A percentile compares a stretch with the other conserved stretches of the same genome.
Conservation (phyloP, 1,140 invertebrate genomes). For the Drosophila eugracilis region DNA sequence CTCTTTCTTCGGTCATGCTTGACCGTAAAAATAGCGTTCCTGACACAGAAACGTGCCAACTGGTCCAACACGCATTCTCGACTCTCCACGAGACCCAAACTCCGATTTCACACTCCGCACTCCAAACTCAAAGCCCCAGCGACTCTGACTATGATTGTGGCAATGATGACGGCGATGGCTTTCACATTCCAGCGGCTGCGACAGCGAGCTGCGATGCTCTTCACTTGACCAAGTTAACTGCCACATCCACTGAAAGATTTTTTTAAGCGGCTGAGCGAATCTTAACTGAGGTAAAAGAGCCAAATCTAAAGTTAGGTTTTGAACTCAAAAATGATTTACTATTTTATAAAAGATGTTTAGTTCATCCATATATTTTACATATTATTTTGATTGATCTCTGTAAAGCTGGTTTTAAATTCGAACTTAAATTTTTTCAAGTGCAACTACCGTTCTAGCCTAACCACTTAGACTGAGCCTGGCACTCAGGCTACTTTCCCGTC, state of each 20-base stretch:
- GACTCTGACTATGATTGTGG: conserved; percentile 46
- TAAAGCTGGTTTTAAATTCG: too few relatives aligned
- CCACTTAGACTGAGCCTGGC: conserved; percentile 59
- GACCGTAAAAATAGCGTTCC: conserved; percentile 54
- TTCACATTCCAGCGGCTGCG: conserved; percentile 63
- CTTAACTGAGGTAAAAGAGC: neutral
- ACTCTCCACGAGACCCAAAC: conserved; percentile 15
- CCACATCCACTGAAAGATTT: conserved; percentile 24
- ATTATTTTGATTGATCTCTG: neutral
- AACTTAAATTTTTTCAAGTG: conserved; percentile 7
- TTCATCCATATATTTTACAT: too few relatives aligned
- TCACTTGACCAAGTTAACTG: conserved; percentile 77
- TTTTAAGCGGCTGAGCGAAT: neutral
- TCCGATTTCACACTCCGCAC: conserved; percentile 19
- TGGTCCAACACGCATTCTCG: conserved; percentile 67
- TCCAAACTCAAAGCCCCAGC: conserved; percentile 29
- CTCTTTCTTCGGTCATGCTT: conserved; percentile 48
- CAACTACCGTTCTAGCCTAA: conserved; percentile 37
- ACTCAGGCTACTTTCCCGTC: conserved; percentile 57
- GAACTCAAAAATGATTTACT: neutral
- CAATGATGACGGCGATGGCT: conserved; percentile 62
- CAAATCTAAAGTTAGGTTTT: neutral
- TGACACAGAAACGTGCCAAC: conserved; percentile 63
- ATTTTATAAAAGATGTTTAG: too few relatives aligned
- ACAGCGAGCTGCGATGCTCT: conserved; percentile 18